Evolutionary conservation across 2,797 vertebrate species (phyloP), one percentile per base, ranked within the genome.

Genomic region (Halcyon badia): DNA sequence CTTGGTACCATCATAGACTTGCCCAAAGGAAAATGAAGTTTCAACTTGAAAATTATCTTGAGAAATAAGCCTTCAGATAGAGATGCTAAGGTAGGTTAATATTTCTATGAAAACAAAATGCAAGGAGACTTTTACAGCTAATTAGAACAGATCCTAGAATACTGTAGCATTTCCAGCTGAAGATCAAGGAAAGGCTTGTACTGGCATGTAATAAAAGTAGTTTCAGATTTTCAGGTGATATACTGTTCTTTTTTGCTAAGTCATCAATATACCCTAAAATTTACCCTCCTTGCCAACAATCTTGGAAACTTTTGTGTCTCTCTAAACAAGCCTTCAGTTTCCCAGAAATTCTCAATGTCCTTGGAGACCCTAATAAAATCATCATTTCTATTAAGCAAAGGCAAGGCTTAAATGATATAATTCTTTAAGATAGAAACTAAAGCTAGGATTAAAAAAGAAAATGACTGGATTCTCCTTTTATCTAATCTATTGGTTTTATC

Each of bases 11-110:
- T 24, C 61, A 75, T 1, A 82, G 35, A 44, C 10, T 68, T 79
- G 31, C 33, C 31, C 33, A 64, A 71, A n/a, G 48, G 68, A 85
- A 87, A 94, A 91, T 5, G 24, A 39, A 78, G 77, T 61, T 25
- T 80, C 20, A 83, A 25, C 30, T 20, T 69, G 22, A 83, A 90
- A 92, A 77, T 58, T 62, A 64, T 77, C n/a, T 83, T 82, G 14
- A 80, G 22, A 92, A 54, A 72, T 30, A 76, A 72, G 5, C 31
- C 15, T 72, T 85, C 49, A 82, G 56, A 85, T 82, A 37, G 28
- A 71, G 31, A 77, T 16, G 22, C 52, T 72, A 61, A 69, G 6
- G 11, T 19, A 82, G 7, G 17, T 83, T 78, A 76, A 89, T 79
- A 52, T 68, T 92, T 64, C 61, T 71, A 35, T 12, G 22, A 64